Evolutionary conservation across 2,888 invertebrate genomes (phyloP), one percentile per base, ranked within the genome.

Genomic region (Drosophila anomalata): DNA sequence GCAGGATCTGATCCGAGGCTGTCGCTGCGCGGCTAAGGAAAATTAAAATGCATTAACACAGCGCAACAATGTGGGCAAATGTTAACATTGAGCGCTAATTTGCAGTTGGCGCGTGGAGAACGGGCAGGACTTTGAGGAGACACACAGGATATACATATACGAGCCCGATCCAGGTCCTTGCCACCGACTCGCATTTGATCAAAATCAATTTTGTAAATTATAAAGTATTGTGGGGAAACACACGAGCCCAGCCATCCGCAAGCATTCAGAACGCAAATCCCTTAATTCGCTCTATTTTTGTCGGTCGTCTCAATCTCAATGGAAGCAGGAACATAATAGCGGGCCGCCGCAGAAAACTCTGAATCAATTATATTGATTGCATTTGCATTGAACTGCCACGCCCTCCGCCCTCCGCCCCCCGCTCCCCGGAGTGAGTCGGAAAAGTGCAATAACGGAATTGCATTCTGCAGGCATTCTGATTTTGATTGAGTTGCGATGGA

Each of bases 331-430:
- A 39, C 41, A 41, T 17, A 7, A 20, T n/a, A 2, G 9, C 17
- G 36, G 26, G 41, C 17, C 8, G 60, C 53, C 66, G 47, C 57
- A 47, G 44, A 42, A 26, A 39, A 54, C 48, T 39, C 47, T 67
- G 48, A 71, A 88, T 82, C 82, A 82, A 88, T 82, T 82, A 82
- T 88, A 87, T 84, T 88, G 87, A 82, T 82, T 88, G 88, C 82
- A 83, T 87, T 88, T 88, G 68, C 87, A 70, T 59, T 65, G 47
- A 22, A 44, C 6, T 42, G 39, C 33, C 48, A 47, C 41, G 20
- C 67, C 54, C 61, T 20, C 14, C 17, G 17, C 17, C 17, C 17
- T 17, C 17, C 17, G 17, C 17, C 17, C 17, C 33, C n/a, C 2
- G n/a, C 2, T 48, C 22, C 6, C 11, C 7, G 22, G 5, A 29